phyloP scores from a whole-genome alignment of 2,113 vertebrate genomes.

The Leptocoma aspasia region DNA sequence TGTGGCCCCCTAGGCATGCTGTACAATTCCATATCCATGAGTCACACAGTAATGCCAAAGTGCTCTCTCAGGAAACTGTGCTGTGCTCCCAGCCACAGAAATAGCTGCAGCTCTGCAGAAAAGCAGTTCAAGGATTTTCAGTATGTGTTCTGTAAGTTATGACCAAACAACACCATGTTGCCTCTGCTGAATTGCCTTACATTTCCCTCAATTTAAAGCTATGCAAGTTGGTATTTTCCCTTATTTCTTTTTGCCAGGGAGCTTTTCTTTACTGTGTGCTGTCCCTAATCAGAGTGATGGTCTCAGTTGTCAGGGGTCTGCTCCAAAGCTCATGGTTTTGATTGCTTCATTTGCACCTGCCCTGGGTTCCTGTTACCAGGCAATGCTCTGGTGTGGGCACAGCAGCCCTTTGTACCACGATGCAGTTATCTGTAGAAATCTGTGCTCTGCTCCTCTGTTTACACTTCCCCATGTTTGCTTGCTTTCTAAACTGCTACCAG shows the following conservation, averaged over 20 bases:
- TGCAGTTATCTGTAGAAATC: slow-evolving; percentile 63
- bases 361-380: not conserved
- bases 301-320: not conserved
- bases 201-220: not conserved
- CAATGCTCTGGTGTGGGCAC: slow-evolving; percentile 29
- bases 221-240: not conserved
- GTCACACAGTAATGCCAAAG: not conserved
- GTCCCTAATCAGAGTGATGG: not conserved
- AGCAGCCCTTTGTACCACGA: slow-evolving; percentile 45
- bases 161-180: fast-evolving
- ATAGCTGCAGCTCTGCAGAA: not conserved
- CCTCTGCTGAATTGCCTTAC: not conserved
- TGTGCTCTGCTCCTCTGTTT: slow-evolving; percentile 65
- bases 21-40: not conserved
- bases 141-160: not conserved
- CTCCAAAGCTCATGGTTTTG: not conserved
- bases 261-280: not conserved
- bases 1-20: not conserved
- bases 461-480: slow-evolving; percentile 69
- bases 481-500: slow-evolving; percentile 76
- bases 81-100: not conserved
- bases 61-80: not conserved
- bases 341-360: not conserved
- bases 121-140: not conserved
- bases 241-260: not conserved